Base-by-base conservation (phyloP, 2,113 vertebrate genomes). In the Hemiprocne comata region DNA sequence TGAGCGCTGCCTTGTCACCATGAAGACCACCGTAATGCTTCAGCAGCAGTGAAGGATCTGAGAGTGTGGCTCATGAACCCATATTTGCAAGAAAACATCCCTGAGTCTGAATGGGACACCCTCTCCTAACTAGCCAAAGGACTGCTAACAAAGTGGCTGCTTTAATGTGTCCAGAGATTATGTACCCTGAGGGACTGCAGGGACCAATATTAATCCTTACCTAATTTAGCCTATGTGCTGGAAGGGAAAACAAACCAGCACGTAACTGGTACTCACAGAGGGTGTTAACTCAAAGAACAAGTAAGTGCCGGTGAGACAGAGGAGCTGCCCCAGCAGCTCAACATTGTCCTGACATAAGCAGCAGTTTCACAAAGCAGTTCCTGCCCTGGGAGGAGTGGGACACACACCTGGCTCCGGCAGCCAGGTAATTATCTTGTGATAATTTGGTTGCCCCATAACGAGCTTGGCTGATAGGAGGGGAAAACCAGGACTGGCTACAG, bases 301-400 rank as follows among this genome's bases (percentile, higher is more conserved):
- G 31, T 9, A 38, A 31, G 34, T 16, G 48, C 40, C 38, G 46
- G 38, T 10, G 6, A 36, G 38, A 58, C 29, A 48, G 25, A 34
- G 40, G 3, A 26, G 38, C 2, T 6, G 42, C 6, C 38, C 28
- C 21, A 26, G 38, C 2, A 7, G 42, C 6, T n/a, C 33, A 18
- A 4, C 17, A 7, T 1, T 6, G 44, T 33, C 53, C 44, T 33
- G 3, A 10, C 4, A 38, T 5, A 17, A 11, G 23, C 26, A 50
- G 38, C 65, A 46, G 42, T 42, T 50, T 11, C 10, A 18, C 60
- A 18, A 29, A 26, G 48, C 10, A 65, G 26, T 0, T 78, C 65
- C 28, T 7, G 23, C 38, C 3, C 13, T 1, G 1, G 24, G 25
- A 38, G 61, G 5, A 29, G 4, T 0, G 0, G 2, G 69, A 44